A percentile compares a stretch with the other conserved stretches of the same genome.
Conservation (phyloP, 2,888 invertebrate genomes). For the Listrodromus nycthemerus region DNA sequence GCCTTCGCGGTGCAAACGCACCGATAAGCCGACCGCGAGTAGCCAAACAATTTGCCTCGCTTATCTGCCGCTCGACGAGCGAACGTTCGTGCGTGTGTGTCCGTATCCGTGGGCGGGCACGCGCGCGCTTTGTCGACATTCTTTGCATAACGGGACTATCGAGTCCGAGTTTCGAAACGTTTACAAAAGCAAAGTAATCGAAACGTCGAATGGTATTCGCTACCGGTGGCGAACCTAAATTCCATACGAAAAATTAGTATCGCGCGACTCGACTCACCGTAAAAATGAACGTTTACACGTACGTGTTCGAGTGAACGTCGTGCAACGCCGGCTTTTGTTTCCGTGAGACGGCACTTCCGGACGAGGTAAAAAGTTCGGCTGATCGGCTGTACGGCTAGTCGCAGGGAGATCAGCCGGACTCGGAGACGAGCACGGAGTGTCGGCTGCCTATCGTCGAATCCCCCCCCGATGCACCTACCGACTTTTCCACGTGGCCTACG, state of each 20-base stretch:
- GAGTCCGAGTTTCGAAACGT: constrained; percentile 24
- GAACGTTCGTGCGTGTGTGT: neutral
- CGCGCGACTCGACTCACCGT: too few relatives aligned
- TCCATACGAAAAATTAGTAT: neutral
- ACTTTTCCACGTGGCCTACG: constrained; percentile 53
- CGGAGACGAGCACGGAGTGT: neutral
- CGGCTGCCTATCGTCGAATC: neutral
- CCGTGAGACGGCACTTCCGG: constrained; percentile 52
- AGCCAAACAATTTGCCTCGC: constrained; percentile 63
- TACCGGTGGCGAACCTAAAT: neutral
- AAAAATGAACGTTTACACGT: neutral
- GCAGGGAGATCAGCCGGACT: too few relatives aligned
- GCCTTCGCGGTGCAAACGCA: constrained; percentile 24
- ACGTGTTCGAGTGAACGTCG: constrained; percentile 59
- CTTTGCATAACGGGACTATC: constrained; percentile 50
- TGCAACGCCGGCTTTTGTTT: constrained; percentile 50
- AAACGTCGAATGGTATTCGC: neutral
- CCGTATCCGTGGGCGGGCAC: too few relatives aligned
- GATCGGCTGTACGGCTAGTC: too few relatives aligned
- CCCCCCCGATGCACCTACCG: constrained; percentile 63
- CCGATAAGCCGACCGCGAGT: constrained; percentile 36
- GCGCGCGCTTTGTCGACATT: constrained; percentile 40
- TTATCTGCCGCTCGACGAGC: constrained; percentile 54
- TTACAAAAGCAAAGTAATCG: neutral
- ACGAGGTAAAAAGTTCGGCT: constrained; percentile 3